Percentiles rank a stretch among this genome's conserved stretches.
Conservation (phyloP, 1,140 invertebrate species). For the Orussus abietinus region DNA sequence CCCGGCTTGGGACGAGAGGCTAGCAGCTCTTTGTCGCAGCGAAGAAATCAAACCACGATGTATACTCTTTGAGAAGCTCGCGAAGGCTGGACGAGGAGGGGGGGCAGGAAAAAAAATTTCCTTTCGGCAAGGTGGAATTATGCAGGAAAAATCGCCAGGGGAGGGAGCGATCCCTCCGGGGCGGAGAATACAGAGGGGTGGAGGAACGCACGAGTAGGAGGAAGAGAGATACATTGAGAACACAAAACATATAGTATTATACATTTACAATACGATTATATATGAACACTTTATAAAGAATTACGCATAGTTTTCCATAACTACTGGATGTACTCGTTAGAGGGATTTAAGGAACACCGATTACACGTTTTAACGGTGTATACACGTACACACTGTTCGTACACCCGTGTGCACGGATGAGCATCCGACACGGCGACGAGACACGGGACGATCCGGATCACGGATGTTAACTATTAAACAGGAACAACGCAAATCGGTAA, state of each 20-base stretch:
- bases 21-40: conserved; percentile 38
- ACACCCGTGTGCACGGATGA: conserved; percentile 1
- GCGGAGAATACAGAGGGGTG: not conserved
- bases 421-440: too few species aligned
- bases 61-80: conserved; percentile 27
- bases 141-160: too few species aligned
- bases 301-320: conserved; percentile 47
- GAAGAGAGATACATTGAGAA: conserved; percentile 22
- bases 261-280: conserved; percentile 45
- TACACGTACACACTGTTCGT: conserved; percentile 6
- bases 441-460: too few species aligned
- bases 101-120: conserved; percentile 1
- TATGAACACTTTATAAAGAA: conserved; percentile 34
- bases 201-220: not conserved
- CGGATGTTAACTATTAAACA: conserved; percentile 19
- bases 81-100: conserved; percentile 6
- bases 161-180: too few species aligned
- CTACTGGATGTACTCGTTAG: conserved; percentile 44
- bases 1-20: conserved; percentile 32
- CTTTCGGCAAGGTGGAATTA: too few species aligned
- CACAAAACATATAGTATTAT: conserved; percentile 49
- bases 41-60: conserved; percentile 45
- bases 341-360: conserved; percentile 12
- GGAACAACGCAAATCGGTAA: conserved; percentile 32
- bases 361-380: not conserved